These are phyloP conservation scores for Eupithecia subfuscata DNA, from an alignment of 2,888 invertebrate species.

Conservation along the genomic window DNA sequence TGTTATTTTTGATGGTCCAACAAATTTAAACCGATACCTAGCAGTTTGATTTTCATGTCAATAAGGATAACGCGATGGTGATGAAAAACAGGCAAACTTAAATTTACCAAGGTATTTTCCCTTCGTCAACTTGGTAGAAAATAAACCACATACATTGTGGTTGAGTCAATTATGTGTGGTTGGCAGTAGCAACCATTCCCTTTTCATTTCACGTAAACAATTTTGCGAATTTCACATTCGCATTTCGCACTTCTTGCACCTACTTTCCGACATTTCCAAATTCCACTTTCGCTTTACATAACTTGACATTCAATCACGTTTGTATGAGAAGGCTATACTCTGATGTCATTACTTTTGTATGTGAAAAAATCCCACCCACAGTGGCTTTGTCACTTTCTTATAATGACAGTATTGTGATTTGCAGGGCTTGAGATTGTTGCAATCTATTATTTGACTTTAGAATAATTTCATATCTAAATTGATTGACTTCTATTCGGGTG, in stretches of 20 bases:
- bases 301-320: slow-evolving; percentile 40
- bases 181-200: neutral
- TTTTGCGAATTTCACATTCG: neutral
- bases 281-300: slow-evolving; percentile 41
- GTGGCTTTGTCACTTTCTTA: slow-evolving; percentile 21
- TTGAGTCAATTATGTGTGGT: neutral
- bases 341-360: slow-evolving; percentile 35
- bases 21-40: neutral
- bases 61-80: neutral
- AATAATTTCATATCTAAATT: no score
- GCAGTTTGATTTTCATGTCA: no score
- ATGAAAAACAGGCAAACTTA: neutral
- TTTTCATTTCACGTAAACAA: neutral
- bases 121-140: neutral
- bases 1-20: neutral
- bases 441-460: no score
- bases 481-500: no score
- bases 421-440: neutral
- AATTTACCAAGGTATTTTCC: neutral
- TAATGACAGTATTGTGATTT: slow-evolving; percentile 6
- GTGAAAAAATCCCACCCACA: slow-evolving; percentile 34
- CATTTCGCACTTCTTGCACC: neutral
- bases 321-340: slow-evolving; percentile 35
- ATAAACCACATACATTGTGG: neutral
- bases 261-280: slow-evolving; percentile 31